Percentiles rank a stretch among this genome's conserved stretches.
phyloP scores from a whole-genome alignment of 2,113 vertebrate genomes.

The Alectura lathami region DNA sequence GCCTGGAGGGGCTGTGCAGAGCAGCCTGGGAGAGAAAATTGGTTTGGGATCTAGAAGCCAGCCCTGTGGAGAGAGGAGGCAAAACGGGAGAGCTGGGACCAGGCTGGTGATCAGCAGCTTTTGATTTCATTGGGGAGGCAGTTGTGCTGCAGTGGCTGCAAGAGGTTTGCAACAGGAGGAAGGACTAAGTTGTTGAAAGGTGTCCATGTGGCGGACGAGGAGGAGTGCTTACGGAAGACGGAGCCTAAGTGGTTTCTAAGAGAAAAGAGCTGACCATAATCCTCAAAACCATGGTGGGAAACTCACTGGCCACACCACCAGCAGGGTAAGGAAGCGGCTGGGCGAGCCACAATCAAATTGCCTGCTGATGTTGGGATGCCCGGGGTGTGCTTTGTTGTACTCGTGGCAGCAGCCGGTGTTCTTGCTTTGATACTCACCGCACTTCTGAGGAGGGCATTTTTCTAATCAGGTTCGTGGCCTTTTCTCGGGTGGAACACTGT shows the following conservation, averaged over 20 bases:
- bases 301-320: neutral
- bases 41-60: neutral
- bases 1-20: neutral
- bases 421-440: fast-evolving
- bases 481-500: neutral
- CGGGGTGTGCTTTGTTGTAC: fast-evolving
- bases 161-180: neutral
- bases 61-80: neutral
- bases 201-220: neutral
- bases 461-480: fast-evolving
- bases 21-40: neutral
- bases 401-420: fast-evolving
- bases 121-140: neutral
- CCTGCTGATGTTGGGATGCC: neutral
- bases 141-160: too few relatives aligned
- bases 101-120: neutral
- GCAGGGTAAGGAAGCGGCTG: neutral
- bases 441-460: neutral
- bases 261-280: neutral
- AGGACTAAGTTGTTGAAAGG: neutral
- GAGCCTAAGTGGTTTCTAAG: neutral
- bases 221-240: neutral
- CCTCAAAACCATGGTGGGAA: too few relatives aligned
- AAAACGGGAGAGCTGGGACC: neutral
- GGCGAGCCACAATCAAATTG: neutral